These are phyloP conservation scores for Solen grandis DNA, from an alignment of 1,140 invertebrate species.

Conservation along the genomic window DNA sequence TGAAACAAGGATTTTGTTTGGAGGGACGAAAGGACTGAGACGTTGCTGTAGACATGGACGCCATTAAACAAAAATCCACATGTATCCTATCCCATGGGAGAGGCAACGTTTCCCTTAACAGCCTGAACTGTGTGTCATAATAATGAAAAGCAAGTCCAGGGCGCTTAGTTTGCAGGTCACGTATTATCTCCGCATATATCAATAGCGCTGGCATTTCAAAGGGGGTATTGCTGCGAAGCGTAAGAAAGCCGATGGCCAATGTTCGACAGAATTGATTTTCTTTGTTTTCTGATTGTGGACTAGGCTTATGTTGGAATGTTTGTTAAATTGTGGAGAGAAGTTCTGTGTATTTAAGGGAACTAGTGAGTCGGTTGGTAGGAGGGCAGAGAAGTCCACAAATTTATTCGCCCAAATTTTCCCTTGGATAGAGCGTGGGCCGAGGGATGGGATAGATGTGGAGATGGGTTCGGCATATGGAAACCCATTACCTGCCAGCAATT, in stretches of 20 bases:
- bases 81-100: not conserved
- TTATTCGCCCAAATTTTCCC: too few relatives aligned
- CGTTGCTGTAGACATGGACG: not conserved
- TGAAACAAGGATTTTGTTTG: too few relatives aligned
- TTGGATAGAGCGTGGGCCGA: too few relatives aligned
- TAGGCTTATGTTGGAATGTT: too few relatives aligned
- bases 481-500: too few relatives aligned
- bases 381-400: too few relatives aligned
- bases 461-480: too few relatives aligned
- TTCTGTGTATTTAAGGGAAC: too few relatives aligned
- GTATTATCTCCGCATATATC: constrained; percentile 29
- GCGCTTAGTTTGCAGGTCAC: not conserved
- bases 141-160: not conserved
- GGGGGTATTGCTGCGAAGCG: constrained; percentile 8
- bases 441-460: too few relatives aligned
- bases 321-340: too few relatives aligned
- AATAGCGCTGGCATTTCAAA: not conserved
- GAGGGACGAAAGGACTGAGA: not conserved
- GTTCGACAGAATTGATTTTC: constrained; percentile 11
- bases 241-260: not conserved
- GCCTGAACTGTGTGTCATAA: constrained; percentile 10
- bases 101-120: not conserved
- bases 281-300: not conserved
- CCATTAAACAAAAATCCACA: not conserved
- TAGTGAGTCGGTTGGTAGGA: too few relatives aligned